Percentiles rank a stretch among this genome's conserved stretches.
phyloP scores from a whole-genome alignment of 2,888 invertebrate species.

The Cyrtodaria siliqua region DNA sequence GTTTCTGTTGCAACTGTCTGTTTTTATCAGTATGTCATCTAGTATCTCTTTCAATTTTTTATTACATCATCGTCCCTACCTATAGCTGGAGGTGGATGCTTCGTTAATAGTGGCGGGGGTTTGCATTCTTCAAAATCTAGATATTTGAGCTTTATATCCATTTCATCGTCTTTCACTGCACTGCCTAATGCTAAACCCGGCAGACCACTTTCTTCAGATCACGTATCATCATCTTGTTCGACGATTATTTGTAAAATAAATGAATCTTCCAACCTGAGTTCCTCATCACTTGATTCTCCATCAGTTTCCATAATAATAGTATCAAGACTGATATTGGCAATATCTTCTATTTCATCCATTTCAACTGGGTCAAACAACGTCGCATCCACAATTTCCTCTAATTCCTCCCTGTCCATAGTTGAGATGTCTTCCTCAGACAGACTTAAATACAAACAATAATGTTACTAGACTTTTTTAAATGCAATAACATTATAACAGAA shows the following conservation, averaged over 20 bases:
- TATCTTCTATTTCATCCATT: neutral
- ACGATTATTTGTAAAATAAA: neutral
- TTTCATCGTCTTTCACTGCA: neutral
- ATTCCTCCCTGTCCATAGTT: neutral
- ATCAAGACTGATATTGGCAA: too few species aligned
- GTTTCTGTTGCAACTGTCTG: too few species aligned
- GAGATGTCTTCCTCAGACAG: neutral
- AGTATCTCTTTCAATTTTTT: too few species aligned
- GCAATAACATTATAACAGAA: too few species aligned
- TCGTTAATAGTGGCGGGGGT: too few species aligned
- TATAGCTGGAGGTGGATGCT: too few species aligned
- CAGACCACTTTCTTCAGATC: neutral
- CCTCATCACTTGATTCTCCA: too few species aligned
- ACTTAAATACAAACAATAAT: neutral
- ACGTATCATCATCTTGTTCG: neutral
- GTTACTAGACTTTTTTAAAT: too few species aligned
- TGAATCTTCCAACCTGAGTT: neutral
- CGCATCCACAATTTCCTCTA: neutral
- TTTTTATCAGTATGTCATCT: too few species aligned
- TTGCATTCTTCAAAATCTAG: too few species aligned
- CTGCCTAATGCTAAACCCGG: neutral
- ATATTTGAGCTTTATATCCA: neutral
- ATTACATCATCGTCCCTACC: too few species aligned
- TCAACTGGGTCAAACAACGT: neutral
- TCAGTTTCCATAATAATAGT: too few species aligned